Conservation (phyloP, 1,140 invertebrate genomes). For the Drosophila malerkotliana region DNA sequence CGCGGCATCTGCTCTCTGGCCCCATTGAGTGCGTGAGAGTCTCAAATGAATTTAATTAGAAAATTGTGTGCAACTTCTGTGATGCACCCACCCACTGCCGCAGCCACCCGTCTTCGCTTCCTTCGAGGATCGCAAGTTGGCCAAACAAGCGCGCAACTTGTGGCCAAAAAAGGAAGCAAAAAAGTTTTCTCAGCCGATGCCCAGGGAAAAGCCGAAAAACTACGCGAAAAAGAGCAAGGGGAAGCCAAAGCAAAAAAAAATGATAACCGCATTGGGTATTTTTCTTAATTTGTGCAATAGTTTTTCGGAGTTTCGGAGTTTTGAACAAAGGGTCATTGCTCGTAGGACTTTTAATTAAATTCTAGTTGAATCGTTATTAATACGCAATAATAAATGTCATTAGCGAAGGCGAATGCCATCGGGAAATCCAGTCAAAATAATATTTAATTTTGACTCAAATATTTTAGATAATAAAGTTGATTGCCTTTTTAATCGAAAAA, state of each 20-base stretch:
- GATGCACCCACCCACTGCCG: conserved; percentile 15
- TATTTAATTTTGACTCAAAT: neutral
- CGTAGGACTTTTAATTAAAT: conserved; percentile 64
- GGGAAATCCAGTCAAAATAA: no score
- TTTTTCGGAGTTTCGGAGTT: conserved; percentile 43
- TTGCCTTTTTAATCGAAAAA: neutral
- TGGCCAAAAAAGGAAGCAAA: conserved; percentile 38
- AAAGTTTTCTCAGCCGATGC: conserved; percentile 42
- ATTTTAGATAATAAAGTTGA: neutral
- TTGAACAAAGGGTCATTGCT: conserved; percentile 33
- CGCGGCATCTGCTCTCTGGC: conserved; percentile 49
- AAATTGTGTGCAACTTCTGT: conserved; percentile 73
- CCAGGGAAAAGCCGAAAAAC: conserved; percentile 42
- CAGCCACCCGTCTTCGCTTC: neutral
- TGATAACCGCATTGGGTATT: conserved; percentile 71
- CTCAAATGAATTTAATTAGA: conserved; percentile 83
- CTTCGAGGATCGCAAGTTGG: conserved; percentile 47
- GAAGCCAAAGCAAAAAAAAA: conserved; percentile 4
- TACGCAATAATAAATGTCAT: conserved; percentile 32
- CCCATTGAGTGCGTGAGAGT: conserved; percentile 70
- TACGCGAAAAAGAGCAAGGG: conserved; percentile 28
- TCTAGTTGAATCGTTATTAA: conserved; percentile 35
- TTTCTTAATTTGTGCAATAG: conserved; percentile 72
- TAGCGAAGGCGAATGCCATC: neutral
- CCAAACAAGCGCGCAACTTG: conserved; percentile 52